phyloP scores from a whole-genome alignment of 2,797 vertebrate species.

The Pangasius sanitwongsei region DNA sequence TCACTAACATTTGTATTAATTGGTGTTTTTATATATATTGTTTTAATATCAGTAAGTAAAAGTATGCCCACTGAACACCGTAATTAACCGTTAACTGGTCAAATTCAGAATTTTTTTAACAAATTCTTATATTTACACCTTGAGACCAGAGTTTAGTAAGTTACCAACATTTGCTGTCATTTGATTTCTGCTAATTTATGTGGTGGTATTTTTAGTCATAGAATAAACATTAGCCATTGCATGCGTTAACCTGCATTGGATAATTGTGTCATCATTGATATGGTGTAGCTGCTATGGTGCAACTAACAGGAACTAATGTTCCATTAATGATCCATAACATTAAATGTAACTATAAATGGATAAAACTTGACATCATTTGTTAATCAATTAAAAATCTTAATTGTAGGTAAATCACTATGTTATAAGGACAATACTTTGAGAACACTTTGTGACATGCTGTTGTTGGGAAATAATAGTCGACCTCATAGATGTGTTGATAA shows the following conservation, averaged over 20 bases:
- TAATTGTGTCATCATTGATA: neutral
- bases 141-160: neutral
- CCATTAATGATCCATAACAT: neutral
- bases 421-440: neutral
- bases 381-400: neutral
- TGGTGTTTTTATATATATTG: no score
- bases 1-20: neutral
- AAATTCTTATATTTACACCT: neutral
- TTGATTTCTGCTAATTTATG: neutral
- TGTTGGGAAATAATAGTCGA: neutral
- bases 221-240: neutral
- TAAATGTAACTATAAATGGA: neutral
- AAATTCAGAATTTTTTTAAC: neutral
- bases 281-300: neutral
- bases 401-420: neutral
- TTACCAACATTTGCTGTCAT: neutral
- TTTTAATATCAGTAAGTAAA: neutral
- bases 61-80: neutral
- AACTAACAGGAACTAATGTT: neutral
- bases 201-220: neutral
- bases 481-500: neutral
- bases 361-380: neutral
- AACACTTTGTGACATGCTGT: neutral
- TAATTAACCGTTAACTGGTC: neutral
- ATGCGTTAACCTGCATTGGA: no score